Evolutionary conservation across 2,888 invertebrate species (phyloP).

Genomic region (Pollenia amentaria): DNA sequence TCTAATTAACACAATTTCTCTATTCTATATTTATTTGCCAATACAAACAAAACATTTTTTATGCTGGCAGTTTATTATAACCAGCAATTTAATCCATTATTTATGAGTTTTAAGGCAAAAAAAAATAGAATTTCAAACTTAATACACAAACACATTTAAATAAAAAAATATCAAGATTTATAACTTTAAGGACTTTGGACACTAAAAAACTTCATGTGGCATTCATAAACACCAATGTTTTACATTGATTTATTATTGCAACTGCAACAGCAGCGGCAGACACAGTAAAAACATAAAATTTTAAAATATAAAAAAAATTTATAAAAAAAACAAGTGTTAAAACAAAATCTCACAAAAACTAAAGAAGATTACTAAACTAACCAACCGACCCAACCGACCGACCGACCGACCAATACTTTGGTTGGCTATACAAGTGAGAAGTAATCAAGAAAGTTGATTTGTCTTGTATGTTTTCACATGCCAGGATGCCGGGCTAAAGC

Average conservation of each 20-base stretch:
- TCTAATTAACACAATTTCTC: background rate
- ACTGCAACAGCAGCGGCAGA: constrained; percentile 33
- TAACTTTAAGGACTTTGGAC: constrained; percentile 47
- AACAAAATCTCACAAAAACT: constrained; percentile 47
- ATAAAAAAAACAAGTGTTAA: constrained; percentile 60
- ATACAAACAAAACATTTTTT: background rate
- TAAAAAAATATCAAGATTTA: constrained; percentile 44
- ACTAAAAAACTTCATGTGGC: constrained; percentile 46
- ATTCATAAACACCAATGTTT: constrained; percentile 71
- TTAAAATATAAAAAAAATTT: background rate
- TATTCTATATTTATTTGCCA: background rate
- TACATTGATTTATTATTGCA: constrained; percentile 71
- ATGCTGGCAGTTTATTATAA: background rate
- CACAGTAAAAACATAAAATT: constrained; percentile 25
- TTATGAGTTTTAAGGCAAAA: constrained; percentile 39
- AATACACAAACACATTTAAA: constrained; percentile 18
- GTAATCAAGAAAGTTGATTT: constrained; percentile 48
- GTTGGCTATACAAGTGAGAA: constrained; percentile 39
- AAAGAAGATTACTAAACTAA: constrained; percentile 37
- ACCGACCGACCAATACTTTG: constrained; percentile 11
- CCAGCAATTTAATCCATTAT: constrained; percentile 63
- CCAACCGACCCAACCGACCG: too few species aligned
- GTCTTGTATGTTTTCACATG: constrained; percentile 38
- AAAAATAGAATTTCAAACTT: constrained; percentile 33
- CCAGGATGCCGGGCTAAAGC: constrained; percentile 1